These are phyloP conservation scores for Chaetops frenatus DNA, from an alignment of 2,113 vertebrate genomes.

Conservation along the genomic window DNA sequence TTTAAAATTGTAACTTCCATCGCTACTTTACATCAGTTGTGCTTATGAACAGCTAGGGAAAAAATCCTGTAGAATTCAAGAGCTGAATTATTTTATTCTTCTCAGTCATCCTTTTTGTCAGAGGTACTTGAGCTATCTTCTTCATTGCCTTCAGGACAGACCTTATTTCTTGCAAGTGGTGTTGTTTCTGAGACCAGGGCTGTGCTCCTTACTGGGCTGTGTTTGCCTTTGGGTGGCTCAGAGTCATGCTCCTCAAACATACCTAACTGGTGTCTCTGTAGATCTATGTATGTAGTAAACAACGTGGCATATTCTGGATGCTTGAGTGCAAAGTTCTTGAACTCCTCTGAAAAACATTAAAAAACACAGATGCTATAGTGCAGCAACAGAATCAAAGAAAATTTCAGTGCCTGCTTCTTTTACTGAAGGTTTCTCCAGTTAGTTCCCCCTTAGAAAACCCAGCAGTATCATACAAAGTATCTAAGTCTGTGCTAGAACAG, in stretches of 20 bases:
- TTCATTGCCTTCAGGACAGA: conserved; percentile 47
- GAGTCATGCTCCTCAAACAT: conserved; percentile 65
- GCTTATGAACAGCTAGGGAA: neutral
- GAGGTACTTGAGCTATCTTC: conserved; percentile 74
- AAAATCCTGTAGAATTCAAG: neutral
- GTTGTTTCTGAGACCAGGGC: neutral
- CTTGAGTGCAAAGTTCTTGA: conserved; percentile 82
- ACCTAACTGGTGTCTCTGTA: conserved; percentile 83
- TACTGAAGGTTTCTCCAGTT: neutral
- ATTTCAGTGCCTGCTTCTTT: neutral
- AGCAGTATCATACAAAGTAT: neutral
- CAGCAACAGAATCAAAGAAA: neutral
- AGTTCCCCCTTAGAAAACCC: neutral
- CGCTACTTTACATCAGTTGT: neutral
- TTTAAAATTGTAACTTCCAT: neutral
- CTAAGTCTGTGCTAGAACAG: neutral
- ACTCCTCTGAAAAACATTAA: conserved; percentile 77
- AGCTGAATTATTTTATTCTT: neutral
- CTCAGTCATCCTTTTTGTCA: conserved; percentile 96
- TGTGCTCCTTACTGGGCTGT: neutral
- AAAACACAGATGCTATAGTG: neutral
- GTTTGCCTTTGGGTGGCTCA: neutral
- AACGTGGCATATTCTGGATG: conserved; percentile 93
- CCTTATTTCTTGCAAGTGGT: conserved; percentile 42
- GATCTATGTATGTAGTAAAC: conserved; percentile 93